Conservation (phyloP, 2,113 vertebrate genomes). For the Pogona vitticeps region DNA sequence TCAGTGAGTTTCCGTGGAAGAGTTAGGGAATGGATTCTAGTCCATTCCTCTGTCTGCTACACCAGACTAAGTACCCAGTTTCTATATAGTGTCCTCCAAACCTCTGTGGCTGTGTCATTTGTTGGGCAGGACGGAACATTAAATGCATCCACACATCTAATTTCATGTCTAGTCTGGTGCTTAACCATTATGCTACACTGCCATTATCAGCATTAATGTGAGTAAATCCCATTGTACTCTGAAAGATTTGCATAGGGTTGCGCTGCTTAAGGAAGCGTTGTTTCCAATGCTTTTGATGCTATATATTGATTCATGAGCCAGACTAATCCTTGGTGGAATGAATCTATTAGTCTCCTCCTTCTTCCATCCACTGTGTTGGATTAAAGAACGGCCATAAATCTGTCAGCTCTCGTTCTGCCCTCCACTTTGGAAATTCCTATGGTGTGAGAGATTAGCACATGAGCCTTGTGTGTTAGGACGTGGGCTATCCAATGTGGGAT, state of each 20-base stretch:
- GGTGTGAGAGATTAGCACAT: conserved; percentile 22
- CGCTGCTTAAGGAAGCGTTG: too few relatives aligned
- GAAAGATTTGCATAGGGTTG: not conserved
- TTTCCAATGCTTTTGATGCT: not conserved
- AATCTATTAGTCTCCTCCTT: not conserved
- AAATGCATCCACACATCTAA: too few relatives aligned
- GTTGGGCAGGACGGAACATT: too few relatives aligned
- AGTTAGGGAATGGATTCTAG: too few relatives aligned
- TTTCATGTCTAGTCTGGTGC: too few relatives aligned
- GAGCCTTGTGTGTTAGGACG: not conserved
- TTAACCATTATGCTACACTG: too few relatives aligned
- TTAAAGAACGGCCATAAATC: not conserved
- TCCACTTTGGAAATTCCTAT: not conserved
- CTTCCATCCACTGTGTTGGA: not conserved
- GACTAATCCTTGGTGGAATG: not conserved
- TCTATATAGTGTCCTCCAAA: too few relatives aligned
- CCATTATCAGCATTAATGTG: not conserved
- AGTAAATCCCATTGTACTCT: not conserved
- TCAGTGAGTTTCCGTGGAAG: too few relatives aligned
- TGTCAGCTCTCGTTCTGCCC: not conserved
- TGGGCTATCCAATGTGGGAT: not conserved
- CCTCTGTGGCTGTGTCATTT: too few relatives aligned
- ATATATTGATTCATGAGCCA: not conserved
- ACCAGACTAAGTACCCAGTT: too few relatives aligned
- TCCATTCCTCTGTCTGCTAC: too few relatives aligned